These are phyloP conservation scores for Cephus runcator DNA, from an alignment of 2,888 invertebrate genomes.

Conservation along the genomic window DNA sequence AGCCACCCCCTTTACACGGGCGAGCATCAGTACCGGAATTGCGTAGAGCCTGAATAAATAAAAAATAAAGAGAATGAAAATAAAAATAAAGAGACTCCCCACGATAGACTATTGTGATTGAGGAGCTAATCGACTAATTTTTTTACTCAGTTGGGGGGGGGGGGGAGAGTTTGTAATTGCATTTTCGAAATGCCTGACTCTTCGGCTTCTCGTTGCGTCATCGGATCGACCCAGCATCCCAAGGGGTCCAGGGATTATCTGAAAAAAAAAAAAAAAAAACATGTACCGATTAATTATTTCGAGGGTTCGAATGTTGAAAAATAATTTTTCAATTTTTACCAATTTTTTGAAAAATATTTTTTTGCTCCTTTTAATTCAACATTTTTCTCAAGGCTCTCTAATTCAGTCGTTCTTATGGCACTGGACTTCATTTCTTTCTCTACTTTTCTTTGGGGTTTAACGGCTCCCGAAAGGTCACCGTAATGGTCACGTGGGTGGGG, in stretches of 20 bases:
- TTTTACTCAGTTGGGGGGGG: not conserved
- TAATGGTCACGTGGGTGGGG: not conserved
- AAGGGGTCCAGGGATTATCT: not conserved
- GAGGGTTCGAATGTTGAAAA: not conserved
- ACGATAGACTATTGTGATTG: not conserved
- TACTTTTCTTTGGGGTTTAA: not conserved
- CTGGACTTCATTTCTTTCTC: not conserved
- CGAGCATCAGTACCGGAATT: not conserved
- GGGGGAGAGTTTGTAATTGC: slow-evolving; percentile 32
- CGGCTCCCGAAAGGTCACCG: not conserved
- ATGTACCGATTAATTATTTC: not conserved
- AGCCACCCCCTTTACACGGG: not conserved
- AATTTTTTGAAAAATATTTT: too few species aligned
- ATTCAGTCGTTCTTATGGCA: not conserved
- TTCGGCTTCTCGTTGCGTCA: not conserved
- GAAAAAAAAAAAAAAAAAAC: not conserved
- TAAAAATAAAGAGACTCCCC: not conserved
- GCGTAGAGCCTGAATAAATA: not conserved
- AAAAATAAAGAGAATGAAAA: not conserved
- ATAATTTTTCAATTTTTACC: too few species aligned
- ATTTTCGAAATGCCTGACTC: slow-evolving; percentile 28
- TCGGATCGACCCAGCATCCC: not conserved
- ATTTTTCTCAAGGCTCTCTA: not conserved
- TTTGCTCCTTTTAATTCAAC: too few species aligned
- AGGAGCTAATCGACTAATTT: not conserved